Base-by-base conservation (phyloP, 2,888 invertebrate species). In the Ellobium chinense region DNA sequence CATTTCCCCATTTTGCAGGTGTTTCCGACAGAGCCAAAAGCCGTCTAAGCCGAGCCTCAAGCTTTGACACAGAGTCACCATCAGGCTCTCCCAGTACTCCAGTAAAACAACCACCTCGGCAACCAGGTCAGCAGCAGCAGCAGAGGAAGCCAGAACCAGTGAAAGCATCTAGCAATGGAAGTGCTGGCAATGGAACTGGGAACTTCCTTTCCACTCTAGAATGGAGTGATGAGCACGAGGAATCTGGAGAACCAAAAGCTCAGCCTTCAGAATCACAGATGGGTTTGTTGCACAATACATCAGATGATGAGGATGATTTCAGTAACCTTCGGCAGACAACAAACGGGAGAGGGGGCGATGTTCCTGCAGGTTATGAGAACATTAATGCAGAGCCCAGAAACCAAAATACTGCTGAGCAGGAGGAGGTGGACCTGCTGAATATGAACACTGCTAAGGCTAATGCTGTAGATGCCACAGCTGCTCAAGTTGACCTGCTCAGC, bases 251-350 rank as follows among this genome's bases (percentile, higher is more conserved):
- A 34, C 60, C 12, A 1, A 12, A 58, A 7, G 46, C 46, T 9
- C 75, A 80, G 36, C 82, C 84, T 31, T 80, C 84, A 24, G 87
- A 85, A 80, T 83, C 80, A 34, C 83, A 85, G 34, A 69, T 83
- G 46, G 84, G 85, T 37, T 81, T 89, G 29, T 83, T 89, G 27
- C 85, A 86, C 7, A 85, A 87, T 69, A 54, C 72, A 39, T 80
- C 82, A 7, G 87, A 87, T 81, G 88, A 88, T 72, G 90, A 91
- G 54, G 89, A 88, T 80, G 90, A 88, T 65, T 91, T 91, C 85
- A 85, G 85, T 34, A 79, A 83, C 29, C 82, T 84, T 60, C 81
- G 89, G 24, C n/a, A n/a, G n/a, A n/a, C n/a, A n/a, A 63, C 34
- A 70, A 72, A 54, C 39, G 77, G 72, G 29, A 70, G 36, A 60